Evolutionary conservation across 2,888 invertebrate genomes (phyloP).

Genomic region (Drosophila merina): DNA sequence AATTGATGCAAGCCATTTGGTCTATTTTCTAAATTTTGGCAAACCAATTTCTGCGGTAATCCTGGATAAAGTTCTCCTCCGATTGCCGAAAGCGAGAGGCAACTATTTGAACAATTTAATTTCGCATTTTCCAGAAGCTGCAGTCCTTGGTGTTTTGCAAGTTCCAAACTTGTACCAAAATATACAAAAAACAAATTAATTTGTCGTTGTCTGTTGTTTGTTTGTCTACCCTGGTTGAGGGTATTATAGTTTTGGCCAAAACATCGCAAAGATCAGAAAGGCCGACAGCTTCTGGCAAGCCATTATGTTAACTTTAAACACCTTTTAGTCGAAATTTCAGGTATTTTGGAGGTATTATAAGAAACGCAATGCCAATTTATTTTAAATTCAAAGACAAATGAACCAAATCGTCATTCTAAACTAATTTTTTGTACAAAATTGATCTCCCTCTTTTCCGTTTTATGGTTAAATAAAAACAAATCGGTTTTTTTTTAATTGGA

Average conservation of each 20-base stretch:
- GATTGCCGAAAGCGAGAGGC: conserved; percentile 10
- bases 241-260: not conserved
- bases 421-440: no score
- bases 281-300: no score
- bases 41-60: conserved; percentile 42
- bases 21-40: conserved; percentile 33
- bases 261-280: no score
- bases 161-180: conserved; percentile 14
- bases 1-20: conserved; percentile 43
- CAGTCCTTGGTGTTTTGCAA: not conserved
- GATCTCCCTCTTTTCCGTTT: no score
- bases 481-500: no score
- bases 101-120: conserved; percentile 32
- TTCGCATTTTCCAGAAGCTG: conserved; percentile 21
- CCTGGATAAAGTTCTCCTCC: conserved; percentile 39
- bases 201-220: conserved; percentile 4
- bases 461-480: no score
- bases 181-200: conserved; percentile 3
- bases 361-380: no score
- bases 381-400: no score
- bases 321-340: no score
- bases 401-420: no score
- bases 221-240: not conserved
- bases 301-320: no score
- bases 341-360: no score